Percentiles rank a stretch among this genome's conserved stretches.
phyloP scores from a whole-genome alignment of 2,797 vertebrate genomes.

The Manis javanica region DNA sequence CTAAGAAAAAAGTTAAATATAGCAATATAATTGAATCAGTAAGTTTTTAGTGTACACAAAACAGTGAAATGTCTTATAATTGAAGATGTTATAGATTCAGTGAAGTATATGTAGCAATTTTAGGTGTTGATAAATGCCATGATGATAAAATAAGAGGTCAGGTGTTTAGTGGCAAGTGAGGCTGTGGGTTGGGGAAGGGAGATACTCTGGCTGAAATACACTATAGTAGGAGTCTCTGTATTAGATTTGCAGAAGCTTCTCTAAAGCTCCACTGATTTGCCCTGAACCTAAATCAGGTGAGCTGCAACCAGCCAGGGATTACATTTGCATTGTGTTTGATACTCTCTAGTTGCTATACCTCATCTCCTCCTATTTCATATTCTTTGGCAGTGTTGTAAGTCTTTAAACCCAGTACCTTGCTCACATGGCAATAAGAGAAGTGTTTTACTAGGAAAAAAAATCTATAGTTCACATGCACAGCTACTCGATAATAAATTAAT shows the following conservation, averaged over 20 bases:
- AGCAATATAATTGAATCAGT: background rate
- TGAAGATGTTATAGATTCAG: background rate
- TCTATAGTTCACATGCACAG: background rate
- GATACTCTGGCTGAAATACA: background rate
- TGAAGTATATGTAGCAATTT: background rate
- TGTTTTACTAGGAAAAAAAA: background rate
- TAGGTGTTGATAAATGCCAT: background rate
- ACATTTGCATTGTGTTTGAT: background rate
- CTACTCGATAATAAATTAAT: constrained; percentile 34
- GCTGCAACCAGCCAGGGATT: background rate
- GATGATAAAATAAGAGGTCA: background rate
- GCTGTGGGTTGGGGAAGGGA: fast-evolving
- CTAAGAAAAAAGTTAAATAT: background rate
- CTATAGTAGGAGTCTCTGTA: background rate
- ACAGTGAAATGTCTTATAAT: background rate
- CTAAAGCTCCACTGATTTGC: fast-evolving
- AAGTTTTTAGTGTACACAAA: background rate
- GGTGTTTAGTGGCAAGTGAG: background rate
- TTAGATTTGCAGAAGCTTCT: background rate
- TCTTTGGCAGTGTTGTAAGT: background rate
- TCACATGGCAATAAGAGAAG: background rate
- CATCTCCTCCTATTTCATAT: background rate
- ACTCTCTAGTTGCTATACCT: background rate
- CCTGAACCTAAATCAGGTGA: background rate
- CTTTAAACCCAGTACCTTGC: background rate